Conservation (phyloP, 2,797 vertebrate species). For the Trichosurus vulpecula region DNA sequence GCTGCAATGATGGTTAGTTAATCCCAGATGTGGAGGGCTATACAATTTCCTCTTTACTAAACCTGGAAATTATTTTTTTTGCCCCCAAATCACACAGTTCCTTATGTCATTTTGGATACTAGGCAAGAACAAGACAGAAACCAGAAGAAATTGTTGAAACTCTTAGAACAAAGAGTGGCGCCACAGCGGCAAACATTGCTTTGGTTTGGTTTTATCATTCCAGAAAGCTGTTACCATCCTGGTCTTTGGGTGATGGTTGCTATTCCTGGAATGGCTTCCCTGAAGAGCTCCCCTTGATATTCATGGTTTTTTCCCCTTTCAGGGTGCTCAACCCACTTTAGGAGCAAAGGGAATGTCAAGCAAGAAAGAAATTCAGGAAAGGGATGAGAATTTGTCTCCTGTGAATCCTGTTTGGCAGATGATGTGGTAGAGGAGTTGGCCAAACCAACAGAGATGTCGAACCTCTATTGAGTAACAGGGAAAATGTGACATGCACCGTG, state of each 20-base stretch:
- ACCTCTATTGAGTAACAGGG: slow-evolving; percentile 37
- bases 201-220: background rate
- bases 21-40: background rate
- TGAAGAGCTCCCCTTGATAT: background rate
- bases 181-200: background rate
- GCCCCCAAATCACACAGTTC: slow-evolving; percentile 1
- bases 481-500: slow-evolving; percentile 47
- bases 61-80: slow-evolving; percentile 38
- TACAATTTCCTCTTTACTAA: slow-evolving; percentile 35
- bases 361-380: background rate
- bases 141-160: slow-evolving; percentile 45
- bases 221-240: background rate
- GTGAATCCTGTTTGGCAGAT: background rate
- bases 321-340: background rate
- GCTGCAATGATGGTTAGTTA: background rate
- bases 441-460: background rate
- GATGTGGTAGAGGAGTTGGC: background rate
- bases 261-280: background rate
- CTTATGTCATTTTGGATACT: slow-evolving; percentile 23
- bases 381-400: background rate
- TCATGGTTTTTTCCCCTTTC: background rate
- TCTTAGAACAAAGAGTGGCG: background rate
- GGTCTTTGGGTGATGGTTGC: background rate
- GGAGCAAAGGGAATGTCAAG: background rate
- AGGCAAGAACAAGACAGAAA: slow-evolving; percentile 35